These are phyloP conservation scores for Acrobasis suavella DNA, from an alignment of 2,888 invertebrate genomes.

Conservation along the genomic window DNA sequence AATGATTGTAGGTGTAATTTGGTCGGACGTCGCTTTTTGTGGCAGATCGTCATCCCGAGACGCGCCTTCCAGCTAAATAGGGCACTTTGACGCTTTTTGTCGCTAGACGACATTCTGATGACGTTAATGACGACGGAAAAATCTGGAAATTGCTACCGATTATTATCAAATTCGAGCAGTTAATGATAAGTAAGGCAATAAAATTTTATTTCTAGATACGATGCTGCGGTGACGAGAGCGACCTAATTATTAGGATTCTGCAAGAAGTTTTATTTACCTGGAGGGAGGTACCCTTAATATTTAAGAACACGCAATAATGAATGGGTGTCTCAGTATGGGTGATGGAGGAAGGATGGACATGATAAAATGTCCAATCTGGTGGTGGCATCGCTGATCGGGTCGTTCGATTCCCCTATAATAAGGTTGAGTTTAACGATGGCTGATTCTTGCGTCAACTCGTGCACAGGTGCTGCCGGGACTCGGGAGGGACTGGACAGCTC, in stretches of 20 bases:
- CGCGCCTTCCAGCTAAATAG: constrained; percentile 58
- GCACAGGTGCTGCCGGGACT: too few relatives aligned
- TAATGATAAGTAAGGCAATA: constrained; percentile 25
- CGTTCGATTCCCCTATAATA: too few relatives aligned
- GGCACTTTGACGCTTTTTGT: constrained; percentile 52
- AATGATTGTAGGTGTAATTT: constrained; percentile 58
- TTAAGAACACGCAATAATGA: too few relatives aligned
- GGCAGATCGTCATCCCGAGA: constrained; percentile 48
- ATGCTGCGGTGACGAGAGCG: not conserved
- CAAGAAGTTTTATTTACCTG: too few relatives aligned
- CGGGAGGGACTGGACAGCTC: too few relatives aligned
- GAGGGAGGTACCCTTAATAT: too few relatives aligned
- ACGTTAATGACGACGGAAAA: constrained; percentile 45
- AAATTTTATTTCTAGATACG: constrained; percentile 26
- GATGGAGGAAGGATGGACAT: too few relatives aligned
- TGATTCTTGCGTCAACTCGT: too few relatives aligned
- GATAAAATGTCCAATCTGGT: too few relatives aligned
- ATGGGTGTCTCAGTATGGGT: too few relatives aligned
- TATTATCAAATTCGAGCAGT: constrained; percentile 8
- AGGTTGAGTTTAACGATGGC: too few relatives aligned
- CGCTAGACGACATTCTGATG: constrained; percentile 59
- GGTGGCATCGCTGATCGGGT: too few relatives aligned
- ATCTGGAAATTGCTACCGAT: constrained; percentile 21
- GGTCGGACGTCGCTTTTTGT: constrained; percentile 54
- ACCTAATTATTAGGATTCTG: not conserved